Evolutionary conservation across 2,888 invertebrate species (phyloP), one percentile per base, ranked within the genome.

Genomic region (Peribatodes rhomboidaria): DNA sequence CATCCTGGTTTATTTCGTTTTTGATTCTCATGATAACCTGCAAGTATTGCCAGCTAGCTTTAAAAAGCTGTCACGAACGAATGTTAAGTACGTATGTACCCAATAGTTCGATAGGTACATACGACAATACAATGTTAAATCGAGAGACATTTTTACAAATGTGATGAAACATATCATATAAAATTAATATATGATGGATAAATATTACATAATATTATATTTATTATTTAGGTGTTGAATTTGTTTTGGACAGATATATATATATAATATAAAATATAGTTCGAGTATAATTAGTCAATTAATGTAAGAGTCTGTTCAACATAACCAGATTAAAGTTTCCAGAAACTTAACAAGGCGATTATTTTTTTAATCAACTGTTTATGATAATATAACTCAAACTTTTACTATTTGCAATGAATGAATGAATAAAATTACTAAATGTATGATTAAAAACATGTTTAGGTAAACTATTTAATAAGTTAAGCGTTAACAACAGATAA

Each of bases 161-260:
- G 79, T 84, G 80, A 84, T 81, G 70, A 76, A 77, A 87, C 88
- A 89, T 89, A 88, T 88, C 88, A 85, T 84, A 82, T 78, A 59
- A 78, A 80, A 76, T 78, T 77, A 56, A 78, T 79, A 76, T 78
- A 79, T 77, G 75, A 77, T 75, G 27, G 11, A 39, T 46, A 9
- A 70, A 71, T 70, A 75, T 69, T 73, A 70, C 76, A 52, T 68
- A n/a, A n/a, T n/a, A n/a, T n/a, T n/a, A 64, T 67, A 64, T 63
- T 59, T 56, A 57, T 59, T 54, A 54, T 61, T 46, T 61, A 27
- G 55, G 57, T 58, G 54, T 50, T 53, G 18, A 54, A 64, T 64
- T 53, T 33, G 58, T 58, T 58, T 53, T 54, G 49, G 37, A 64
- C 47, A 64, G 62, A 39, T 58, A 55, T 61, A 56, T 35, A 31